Conservation (phyloP, 2,888 invertebrate genomes). For the Hipparchia sbordonii region DNA sequence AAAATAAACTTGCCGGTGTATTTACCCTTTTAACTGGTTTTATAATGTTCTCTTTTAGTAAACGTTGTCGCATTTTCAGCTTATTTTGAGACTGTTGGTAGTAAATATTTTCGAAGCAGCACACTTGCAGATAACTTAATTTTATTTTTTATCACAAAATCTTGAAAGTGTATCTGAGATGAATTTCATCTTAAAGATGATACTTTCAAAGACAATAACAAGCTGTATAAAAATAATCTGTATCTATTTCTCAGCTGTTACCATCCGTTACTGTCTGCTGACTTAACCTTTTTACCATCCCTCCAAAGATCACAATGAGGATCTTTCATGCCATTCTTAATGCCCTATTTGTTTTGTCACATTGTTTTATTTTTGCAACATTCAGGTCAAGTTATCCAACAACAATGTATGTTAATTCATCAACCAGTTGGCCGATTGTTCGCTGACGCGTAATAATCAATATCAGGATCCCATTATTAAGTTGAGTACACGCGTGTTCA, state of each 20-base stretch:
- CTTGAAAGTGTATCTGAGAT: too few relatives aligned
- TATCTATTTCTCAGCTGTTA: too few relatives aligned
- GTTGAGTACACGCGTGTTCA: slow-evolving; percentile 20
- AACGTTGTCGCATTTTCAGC: not conserved
- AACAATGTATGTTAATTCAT: not conserved
- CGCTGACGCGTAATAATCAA: slow-evolving; percentile 19
- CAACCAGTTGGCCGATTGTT: not conserved
- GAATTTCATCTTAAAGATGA: too few relatives aligned
- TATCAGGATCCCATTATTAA: slow-evolving; percentile 26
- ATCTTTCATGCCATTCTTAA: too few relatives aligned
- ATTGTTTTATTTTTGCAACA: not conserved
- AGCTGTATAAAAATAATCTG: too few relatives aligned
- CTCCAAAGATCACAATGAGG: too few relatives aligned
- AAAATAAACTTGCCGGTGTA: not conserved
- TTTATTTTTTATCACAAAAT: not conserved
- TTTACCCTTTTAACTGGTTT: not conserved
- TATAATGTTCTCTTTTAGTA: not conserved
- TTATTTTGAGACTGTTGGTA: not conserved
- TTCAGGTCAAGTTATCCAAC: not conserved
- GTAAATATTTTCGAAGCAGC: not conserved
- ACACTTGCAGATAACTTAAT: not conserved
- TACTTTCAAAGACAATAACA: not conserved
- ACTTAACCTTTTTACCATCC: too few relatives aligned
- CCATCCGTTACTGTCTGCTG: too few relatives aligned
- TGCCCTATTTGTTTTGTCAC: not conserved